Base-by-base conservation (phyloP, 2,888 invertebrate genomes). In the Bombylius discolor region DNA sequence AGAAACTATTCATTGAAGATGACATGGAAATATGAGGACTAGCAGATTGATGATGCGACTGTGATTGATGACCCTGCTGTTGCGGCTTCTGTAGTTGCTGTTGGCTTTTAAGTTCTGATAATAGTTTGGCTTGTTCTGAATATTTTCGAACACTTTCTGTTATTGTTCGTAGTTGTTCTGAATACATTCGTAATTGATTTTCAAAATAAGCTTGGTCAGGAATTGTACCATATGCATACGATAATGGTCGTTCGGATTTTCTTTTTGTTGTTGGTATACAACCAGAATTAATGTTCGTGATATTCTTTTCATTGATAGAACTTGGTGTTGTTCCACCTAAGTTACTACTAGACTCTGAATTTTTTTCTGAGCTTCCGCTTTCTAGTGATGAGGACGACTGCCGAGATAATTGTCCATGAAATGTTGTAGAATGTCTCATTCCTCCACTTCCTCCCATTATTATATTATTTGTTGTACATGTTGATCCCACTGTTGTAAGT, bases 131-230 rank as follows among this genome's bases (percentile, higher is more conserved):
- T 56, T 74, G 74, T 56, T 74, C 74, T 4, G 73, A 73, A 59
- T 74, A 74, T 57, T 74, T 74, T 5, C 74, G 65, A 33, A 74
- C 74, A 60, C 73, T 73, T 57, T 74, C 74, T 1, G 74, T 74
- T 14, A 74, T 74, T 45, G 71, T 71, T 23, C 71, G 64, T 34
- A 74, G 59, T 53, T 74, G 74, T 53, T 74, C 74, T 7, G 73
- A 73, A 49, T 74, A 74, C 13, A 74, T 71, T 47, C 71, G 63
- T 49, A 74, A 55, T 58, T 74, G 74, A 56, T 73, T 73, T 62
- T 74, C 74, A n/a, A 74, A 60, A 56, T 70, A 74, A 0, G 68
- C 68, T 60, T 74, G 74, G 59, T 74, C 74, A 0, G 74, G 74
- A 52, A 64, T 60, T 5, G 65, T 63, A 0, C 71, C 71, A 49